These are phyloP conservation scores for Rotaria socialis DNA, from an alignment of 2,888 invertebrate species.

Conservation along the genomic window DNA sequence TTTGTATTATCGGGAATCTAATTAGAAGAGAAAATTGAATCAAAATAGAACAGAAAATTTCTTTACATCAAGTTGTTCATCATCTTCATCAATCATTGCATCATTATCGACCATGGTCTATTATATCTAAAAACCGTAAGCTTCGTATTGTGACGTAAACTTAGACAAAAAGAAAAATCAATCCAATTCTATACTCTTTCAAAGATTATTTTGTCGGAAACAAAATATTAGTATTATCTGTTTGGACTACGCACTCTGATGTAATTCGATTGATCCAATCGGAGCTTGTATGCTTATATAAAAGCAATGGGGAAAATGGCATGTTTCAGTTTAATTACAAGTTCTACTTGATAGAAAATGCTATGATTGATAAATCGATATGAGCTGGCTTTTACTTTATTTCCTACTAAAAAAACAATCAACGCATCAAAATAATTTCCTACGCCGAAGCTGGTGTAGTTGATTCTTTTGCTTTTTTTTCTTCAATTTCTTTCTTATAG, in stretches of 20 bases:
- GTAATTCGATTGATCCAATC: no score
- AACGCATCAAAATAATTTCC: neutral
- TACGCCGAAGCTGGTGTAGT: neutral
- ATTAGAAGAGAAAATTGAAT: neutral
- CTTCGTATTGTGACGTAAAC: neutral
- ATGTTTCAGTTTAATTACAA: no score
- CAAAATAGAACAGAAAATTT: neutral
- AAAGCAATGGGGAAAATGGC: no score
- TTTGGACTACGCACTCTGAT: no score
- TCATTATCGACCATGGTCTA: neutral
- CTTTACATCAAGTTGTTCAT: neutral
- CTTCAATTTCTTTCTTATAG: neutral
- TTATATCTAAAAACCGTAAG: neutral
- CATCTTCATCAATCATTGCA: neutral
- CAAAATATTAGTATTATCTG: no score
- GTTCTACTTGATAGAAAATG: no score
- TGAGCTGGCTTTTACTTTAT: neutral
- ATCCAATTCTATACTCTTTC: no score
- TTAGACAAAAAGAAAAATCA: no score
- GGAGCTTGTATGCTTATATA: no score
- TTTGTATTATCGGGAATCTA: conserved; percentile 61
- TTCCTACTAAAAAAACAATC: neutral
- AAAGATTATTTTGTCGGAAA: no score
- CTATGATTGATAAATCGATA: no score
- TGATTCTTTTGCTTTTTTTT: neutral